phyloP scores from a whole-genome alignment of 2,797 vertebrate genomes.

The Lagorchestes hirsutus region DNA sequence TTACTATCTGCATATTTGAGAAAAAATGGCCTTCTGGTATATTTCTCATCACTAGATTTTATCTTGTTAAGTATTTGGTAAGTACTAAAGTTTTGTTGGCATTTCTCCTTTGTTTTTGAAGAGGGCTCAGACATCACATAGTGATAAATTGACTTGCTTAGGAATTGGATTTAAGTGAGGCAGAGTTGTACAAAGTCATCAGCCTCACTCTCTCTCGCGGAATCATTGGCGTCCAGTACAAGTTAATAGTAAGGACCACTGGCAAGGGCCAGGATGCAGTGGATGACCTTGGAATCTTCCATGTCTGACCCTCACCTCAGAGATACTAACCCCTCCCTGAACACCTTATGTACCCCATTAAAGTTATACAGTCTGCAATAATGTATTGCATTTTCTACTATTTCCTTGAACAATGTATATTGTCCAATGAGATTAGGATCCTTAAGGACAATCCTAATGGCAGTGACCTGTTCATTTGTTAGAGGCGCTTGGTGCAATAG shows the following conservation, averaged over 20 bases:
- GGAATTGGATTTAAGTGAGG: no score
- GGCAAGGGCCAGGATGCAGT: not conserved
- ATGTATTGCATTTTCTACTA: not conserved
- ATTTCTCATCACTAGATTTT: not conserved
- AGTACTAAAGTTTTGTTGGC: not conserved
- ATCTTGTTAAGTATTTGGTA: not conserved
- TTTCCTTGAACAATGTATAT: not conserved
- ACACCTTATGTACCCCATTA: not conserved
- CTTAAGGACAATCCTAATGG: not conserved
- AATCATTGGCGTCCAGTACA: not conserved
- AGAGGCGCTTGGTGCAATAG: not conserved
- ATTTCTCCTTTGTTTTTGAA: not conserved
- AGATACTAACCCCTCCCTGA: not conserved
- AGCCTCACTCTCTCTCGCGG: no score
- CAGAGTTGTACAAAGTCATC: no score
- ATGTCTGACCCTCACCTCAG: not conserved
- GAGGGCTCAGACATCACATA: not conserved
- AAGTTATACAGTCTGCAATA: not conserved
- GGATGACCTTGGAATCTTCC: not conserved
- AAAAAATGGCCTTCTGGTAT: not conserved
- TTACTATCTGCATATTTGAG: not conserved
- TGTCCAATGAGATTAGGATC: not conserved
- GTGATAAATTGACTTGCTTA: not conserved
- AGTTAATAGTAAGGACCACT: not conserved
- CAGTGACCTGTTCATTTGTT: not conserved